phyloP scores from a whole-genome alignment of 2,888 invertebrate genomes.

The Scaptomyza flava region DNA sequence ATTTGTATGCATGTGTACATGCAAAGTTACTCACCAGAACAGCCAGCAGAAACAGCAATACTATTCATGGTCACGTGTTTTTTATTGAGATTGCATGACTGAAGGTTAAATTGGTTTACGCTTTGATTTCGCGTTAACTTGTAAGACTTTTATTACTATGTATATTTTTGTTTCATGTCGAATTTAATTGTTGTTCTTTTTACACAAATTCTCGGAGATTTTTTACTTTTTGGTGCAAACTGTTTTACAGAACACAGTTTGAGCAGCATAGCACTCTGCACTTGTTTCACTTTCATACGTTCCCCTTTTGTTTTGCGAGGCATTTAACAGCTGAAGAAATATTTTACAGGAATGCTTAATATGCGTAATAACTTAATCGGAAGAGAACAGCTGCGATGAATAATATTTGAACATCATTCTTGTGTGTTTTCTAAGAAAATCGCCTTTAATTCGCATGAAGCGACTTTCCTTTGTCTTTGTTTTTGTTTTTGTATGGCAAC shows the following conservation, averaged over 20 bases:
- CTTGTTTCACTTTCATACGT: slow-evolving; percentile 6
- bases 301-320: not conserved
- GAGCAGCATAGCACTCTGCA: not conserved
- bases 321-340: slow-evolving; percentile 10
- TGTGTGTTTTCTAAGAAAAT: slow-evolving; percentile 12
- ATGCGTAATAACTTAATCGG: slow-evolving; percentile 29
- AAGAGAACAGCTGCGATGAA: slow-evolving; percentile 23
- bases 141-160: slow-evolving; percentile 38
- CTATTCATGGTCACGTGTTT: slow-evolving; percentile 64
- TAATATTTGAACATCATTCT: slow-evolving; percentile 11
- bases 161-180: slow-evolving; percentile 36
- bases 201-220: slow-evolving; percentile 19
- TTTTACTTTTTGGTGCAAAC: slow-evolving; percentile 11
- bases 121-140: slow-evolving; percentile 73
- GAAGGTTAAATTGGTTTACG: slow-evolving; percentile 71
- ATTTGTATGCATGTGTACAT: not conserved
- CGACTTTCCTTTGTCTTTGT: slow-evolving; percentile 26
- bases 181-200: slow-evolving; percentile 37
- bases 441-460: not conserved
- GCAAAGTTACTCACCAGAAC: slow-evolving; percentile 13
- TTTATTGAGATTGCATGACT: slow-evolving; percentile 52
- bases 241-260: slow-evolving; percentile 11
- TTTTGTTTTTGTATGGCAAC: slow-evolving; percentile 18
- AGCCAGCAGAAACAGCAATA: slow-evolving; percentile 16
- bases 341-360: slow-evolving; percentile 2